phyloP scores from a whole-genome alignment of 2,888 invertebrate genomes.

The Mantis religiosa region DNA sequence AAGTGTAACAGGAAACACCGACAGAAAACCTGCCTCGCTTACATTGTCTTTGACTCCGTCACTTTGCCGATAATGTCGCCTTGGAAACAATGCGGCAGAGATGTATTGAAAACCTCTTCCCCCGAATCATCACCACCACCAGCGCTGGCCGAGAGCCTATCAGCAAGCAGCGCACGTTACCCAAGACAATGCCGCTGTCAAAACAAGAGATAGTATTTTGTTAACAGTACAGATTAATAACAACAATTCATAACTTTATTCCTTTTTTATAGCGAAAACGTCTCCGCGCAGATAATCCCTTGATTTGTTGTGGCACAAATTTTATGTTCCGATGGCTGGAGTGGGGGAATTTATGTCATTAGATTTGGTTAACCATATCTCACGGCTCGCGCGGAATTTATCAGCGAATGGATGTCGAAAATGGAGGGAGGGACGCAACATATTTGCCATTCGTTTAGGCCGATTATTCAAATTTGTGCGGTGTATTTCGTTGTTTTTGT shows the following conservation, averaged over 20 bases:
- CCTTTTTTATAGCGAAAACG: neutral
- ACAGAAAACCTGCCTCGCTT: too few relatives aligned
- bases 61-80: too few relatives aligned
- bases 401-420: neutral
- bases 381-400: neutral
- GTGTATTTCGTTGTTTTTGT: neutral
- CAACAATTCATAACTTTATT: neutral
- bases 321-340: neutral
- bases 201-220: neutral
- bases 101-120: too few relatives aligned
- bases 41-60: too few relatives aligned
- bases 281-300: neutral
- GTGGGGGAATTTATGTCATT: neutral
- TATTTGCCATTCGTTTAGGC: neutral
- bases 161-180: too few relatives aligned
- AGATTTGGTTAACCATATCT: neutral
- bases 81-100: too few relatives aligned
- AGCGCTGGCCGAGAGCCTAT: too few relatives aligned
- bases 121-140: too few relatives aligned
- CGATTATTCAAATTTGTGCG: neutral
- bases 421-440: neutral
- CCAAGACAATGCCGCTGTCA: neutral
- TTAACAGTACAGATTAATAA: neutral
- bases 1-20: too few relatives aligned
- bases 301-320: neutral